phyloP scores from a whole-genome alignment of 92 coral and sea anemone genomes.

The Porites divaricata region DNA sequence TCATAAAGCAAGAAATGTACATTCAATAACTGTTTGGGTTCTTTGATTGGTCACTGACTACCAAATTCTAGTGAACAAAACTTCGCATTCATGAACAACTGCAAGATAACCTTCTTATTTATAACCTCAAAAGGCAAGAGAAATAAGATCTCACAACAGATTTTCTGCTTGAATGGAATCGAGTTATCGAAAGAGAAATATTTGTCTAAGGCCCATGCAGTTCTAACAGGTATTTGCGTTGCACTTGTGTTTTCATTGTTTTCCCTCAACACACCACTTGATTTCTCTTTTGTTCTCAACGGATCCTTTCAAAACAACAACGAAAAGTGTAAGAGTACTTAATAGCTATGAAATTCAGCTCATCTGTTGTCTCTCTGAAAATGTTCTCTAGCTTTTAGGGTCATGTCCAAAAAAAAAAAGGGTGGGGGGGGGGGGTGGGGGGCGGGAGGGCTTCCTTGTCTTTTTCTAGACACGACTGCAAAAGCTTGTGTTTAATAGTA shows the following conservation, averaged over 20 bases:
- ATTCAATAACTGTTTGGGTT: background rate
- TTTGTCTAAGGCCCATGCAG: background rate
- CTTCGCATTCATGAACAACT: background rate
- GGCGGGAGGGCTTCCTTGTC: no score
- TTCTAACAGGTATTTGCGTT: background rate
- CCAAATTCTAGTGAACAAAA: background rate
- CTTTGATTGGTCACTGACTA: background rate
- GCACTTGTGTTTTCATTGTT: conserved; percentile 13
- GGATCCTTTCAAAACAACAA: conserved; percentile 6
- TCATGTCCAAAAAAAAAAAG: no score
- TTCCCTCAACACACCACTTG: conserved; percentile 8
- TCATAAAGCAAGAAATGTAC: background rate
- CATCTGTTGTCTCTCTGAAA: background rate
- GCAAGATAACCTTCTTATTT: background rate
- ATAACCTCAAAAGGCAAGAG: background rate
- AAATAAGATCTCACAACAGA: background rate
- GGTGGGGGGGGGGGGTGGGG: no score
- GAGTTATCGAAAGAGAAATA: background rate
- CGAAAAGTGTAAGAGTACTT: background rate
- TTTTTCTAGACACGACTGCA: no score
- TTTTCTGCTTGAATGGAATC: background rate
- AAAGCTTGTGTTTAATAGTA: no score
- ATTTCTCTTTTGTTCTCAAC: background rate
- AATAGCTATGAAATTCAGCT: background rate
- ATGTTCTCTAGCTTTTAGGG: no score